Conservation (phyloP, 2,888 invertebrate genomes). For the Strigamia transsilvanica region DNA sequence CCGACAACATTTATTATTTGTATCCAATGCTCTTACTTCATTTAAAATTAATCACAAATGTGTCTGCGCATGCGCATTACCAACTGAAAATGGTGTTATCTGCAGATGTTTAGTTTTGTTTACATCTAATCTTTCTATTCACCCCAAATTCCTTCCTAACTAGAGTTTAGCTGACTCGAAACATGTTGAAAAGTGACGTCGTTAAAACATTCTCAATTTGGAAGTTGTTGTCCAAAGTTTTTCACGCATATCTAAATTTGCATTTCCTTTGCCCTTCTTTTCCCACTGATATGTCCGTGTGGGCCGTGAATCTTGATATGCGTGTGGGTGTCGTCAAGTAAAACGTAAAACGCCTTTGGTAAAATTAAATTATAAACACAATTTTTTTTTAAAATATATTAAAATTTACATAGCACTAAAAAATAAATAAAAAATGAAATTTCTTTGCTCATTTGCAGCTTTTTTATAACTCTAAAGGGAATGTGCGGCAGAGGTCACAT, state of each 20-base stretch:
- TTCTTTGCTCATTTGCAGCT: constrained; percentile 1
- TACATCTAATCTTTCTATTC: not conserved
- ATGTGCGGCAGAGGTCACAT: not conserved
- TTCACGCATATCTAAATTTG: not conserved
- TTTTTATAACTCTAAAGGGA: not conserved
- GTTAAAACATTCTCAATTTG: not conserved
- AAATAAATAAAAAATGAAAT: not conserved
- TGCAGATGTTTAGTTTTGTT: not conserved
- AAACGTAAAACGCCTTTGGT: constrained; percentile 14
- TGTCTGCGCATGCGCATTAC: not conserved
- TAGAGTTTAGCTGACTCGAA: not conserved
- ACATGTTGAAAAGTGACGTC: not conserved
- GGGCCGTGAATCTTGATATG: constrained; percentile 5
- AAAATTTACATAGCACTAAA: not conserved
- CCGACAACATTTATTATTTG: too few relatives aligned
- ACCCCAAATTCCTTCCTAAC: not conserved
- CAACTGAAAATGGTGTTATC: not conserved
- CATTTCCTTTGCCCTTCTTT: constrained; percentile 33
- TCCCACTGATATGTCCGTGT: not conserved
- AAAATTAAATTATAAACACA: not conserved
- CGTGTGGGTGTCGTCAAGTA: not conserved
- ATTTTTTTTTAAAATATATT: not conserved
- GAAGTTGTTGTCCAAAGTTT: not conserved
- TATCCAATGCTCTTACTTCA: too few relatives aligned
- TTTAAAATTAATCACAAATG: not conserved